These are phyloP conservation scores for Gorsachius goisagi DNA, from an alignment of 2,113 vertebrate species.

Conservation along the genomic window DNA sequence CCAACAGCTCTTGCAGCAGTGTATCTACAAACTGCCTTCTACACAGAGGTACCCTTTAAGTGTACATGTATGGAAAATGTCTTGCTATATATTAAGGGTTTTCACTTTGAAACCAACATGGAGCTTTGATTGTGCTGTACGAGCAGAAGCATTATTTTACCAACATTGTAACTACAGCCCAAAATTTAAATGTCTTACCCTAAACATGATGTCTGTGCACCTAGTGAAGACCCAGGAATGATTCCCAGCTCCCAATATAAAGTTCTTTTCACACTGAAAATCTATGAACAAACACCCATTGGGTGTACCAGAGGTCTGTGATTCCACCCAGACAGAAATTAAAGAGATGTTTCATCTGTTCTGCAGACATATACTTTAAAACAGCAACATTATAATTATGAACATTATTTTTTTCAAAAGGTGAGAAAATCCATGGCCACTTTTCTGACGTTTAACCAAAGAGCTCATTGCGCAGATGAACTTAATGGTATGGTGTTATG, in stretches of 20 bases:
- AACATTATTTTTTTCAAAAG: not conserved
- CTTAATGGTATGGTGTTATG: not conserved
- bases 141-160: not conserved
- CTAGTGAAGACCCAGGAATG: not conserved
- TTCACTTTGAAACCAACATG: not conserved
- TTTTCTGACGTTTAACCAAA: not conserved
- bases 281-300: not conserved
- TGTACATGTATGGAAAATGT: not conserved
- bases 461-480: not conserved
- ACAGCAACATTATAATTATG: not conserved
- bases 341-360: not conserved
- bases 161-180: not conserved
- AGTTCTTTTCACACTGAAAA: not conserved
- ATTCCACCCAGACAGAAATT: not conserved
- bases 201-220: not conserved
- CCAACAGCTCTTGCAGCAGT: not conserved
- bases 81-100: not conserved
- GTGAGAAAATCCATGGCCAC: not conserved
- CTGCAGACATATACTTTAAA: not conserved
- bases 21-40: not conserved
- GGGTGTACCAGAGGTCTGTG: not conserved
- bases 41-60: not conserved
- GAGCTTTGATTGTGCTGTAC: not conserved
- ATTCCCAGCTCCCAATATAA: not conserved
- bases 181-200: not conserved